A percentile compares a stretch with the other conserved stretches of the same genome.
phyloP scores from a whole-genome alignment of 2,113 vertebrate species.

The Beaufortia kweichowensis region DNA sequence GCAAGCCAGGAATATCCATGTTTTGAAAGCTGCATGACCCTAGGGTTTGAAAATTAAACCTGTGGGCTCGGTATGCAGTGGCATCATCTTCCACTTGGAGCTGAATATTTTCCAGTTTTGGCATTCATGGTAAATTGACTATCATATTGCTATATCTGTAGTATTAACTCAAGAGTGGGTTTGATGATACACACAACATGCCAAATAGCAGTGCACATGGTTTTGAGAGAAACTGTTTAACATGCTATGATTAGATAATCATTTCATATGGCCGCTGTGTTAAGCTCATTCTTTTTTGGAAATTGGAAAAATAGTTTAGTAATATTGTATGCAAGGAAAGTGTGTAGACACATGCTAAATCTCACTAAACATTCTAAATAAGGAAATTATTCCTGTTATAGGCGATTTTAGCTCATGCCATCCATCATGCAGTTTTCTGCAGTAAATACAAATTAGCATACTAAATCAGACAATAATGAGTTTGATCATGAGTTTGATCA shows the following conservation, averaged over 20 bases:
- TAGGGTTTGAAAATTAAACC: neutral
- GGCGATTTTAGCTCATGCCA: too few relatives aligned
- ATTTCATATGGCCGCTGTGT: too few relatives aligned
- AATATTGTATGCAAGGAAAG: too few relatives aligned
- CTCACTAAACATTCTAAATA: too few relatives aligned
- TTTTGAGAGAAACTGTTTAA: neutral
- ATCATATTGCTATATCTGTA: neutral
- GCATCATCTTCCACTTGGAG: neutral
- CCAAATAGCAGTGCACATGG: neutral
- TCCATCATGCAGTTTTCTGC: too few relatives aligned
- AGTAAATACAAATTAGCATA: too few relatives aligned
- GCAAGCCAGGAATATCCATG: neutral
- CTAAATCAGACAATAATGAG: too few relatives aligned
- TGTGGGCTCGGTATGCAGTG: neutral
- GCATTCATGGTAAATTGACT: neutral
- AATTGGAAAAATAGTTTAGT: too few relatives aligned
- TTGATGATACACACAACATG: neutral
- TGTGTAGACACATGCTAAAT: too few relatives aligned
- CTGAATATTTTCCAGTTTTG: neutral
- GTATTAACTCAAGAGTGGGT: neutral
- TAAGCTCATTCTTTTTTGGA: too few relatives aligned
- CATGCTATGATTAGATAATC: neutral
- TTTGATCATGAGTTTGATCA: too few relatives aligned
- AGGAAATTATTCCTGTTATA: too few relatives aligned
- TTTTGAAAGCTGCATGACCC: slow-evolving; percentile 8